These are phyloP conservation scores for Apus apus DNA, from an alignment of 2,113 vertebrate species.

Conservation along the genomic window DNA sequence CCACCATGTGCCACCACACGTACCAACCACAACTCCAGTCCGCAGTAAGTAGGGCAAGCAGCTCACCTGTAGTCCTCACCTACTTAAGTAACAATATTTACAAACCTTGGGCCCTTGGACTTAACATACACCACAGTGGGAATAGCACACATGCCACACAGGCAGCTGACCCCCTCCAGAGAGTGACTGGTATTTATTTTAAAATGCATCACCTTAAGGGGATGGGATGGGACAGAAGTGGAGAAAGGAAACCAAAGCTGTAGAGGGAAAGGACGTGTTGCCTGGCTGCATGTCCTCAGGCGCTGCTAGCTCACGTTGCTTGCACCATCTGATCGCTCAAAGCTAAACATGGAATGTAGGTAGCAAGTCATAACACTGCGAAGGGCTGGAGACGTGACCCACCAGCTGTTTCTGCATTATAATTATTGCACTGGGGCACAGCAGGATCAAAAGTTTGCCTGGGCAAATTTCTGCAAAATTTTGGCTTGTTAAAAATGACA, in stretches of 20 bases:
- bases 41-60: background rate
- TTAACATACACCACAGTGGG: background rate
- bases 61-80: background rate
- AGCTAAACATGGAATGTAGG: constrained; percentile 70
- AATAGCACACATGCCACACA: background rate
- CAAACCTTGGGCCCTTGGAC: constrained; percentile 28
- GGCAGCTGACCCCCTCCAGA: background rate
- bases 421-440: constrained; percentile 46
- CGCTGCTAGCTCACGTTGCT: constrained; percentile 49
- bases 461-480: background rate
- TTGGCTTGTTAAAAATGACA: constrained; percentile 16
- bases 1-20: background rate
- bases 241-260: constrained; percentile 39
- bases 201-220: constrained; percentile 7
- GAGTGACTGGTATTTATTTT: background rate
- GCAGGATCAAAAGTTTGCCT: constrained; percentile 34
- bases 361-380: constrained; percentile 45
- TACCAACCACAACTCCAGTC: background rate
- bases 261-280: background rate
- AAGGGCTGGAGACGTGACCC: constrained; percentile 48
- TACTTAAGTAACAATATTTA: constrained; percentile 44
- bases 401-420: constrained; percentile 61
- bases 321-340: constrained; percentile 55
- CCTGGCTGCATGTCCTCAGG: constrained; percentile 39
- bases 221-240: background rate